These are phyloP conservation scores for Ditula angustiorana DNA, from an alignment of 2,888 invertebrate genomes.

Conservation along the genomic window DNA sequence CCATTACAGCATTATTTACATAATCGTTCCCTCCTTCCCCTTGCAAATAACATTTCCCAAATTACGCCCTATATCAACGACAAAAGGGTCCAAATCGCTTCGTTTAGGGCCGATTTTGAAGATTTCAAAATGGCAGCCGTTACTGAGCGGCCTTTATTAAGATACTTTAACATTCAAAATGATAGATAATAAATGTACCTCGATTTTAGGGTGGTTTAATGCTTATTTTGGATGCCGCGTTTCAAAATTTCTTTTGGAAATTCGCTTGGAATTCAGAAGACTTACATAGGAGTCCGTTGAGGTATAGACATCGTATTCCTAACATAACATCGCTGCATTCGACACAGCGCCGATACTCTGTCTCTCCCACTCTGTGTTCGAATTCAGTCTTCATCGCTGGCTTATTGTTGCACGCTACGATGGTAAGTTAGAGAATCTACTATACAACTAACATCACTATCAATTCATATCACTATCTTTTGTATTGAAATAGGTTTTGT, in stretches of 20 bases:
- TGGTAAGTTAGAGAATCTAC: too few relatives aligned
- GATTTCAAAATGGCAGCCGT: conserved; percentile 52
- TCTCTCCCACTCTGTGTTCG: too few relatives aligned
- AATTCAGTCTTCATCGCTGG: too few relatives aligned
- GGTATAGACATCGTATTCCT: too few relatives aligned
- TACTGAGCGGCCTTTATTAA: conserved; percentile 58
- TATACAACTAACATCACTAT: too few relatives aligned
- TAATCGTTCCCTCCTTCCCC: conserved; percentile 62
- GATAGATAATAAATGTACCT: conserved; percentile 55
- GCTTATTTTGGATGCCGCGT: conserved; percentile 25
- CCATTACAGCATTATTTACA: conserved; percentile 74
- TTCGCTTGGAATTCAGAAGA: background rate
- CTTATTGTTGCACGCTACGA: too few relatives aligned
- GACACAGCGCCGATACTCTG: too few relatives aligned
- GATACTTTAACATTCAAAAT: conserved; percentile 62
- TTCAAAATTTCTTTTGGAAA: background rate
- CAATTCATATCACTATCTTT: too few relatives aligned
- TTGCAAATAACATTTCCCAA: conserved; percentile 44
- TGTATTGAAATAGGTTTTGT: too few relatives aligned
- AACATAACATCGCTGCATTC: too few relatives aligned
- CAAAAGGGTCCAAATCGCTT: conserved; percentile 45
- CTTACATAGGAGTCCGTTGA: too few relatives aligned
- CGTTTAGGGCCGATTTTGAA: conserved; percentile 43
- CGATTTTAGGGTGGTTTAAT: conserved; percentile 35
- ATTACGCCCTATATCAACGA: conserved; percentile 44